Conservation (phyloP, 2,113 vertebrate species). For the Phaethon lepturus region DNA sequence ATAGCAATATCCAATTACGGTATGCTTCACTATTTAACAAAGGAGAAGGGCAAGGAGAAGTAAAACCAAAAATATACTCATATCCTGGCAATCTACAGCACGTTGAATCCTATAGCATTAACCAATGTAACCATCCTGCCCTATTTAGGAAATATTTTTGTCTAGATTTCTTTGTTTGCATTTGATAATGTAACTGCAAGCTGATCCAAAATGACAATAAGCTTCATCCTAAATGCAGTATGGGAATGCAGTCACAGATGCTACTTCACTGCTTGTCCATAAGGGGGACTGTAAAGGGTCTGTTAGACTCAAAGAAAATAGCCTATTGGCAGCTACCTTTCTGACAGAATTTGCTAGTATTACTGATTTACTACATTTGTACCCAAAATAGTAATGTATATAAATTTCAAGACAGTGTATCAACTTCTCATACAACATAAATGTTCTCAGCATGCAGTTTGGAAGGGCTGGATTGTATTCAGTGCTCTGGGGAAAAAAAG, state of each 20-base stretch:
- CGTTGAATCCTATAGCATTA: conserved; percentile 6
- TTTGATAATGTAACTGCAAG: background rate
- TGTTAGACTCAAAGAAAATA: background rate
- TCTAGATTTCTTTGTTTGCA: conserved; percentile 42
- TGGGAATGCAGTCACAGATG: background rate
- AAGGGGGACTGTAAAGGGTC: background rate
- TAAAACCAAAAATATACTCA: conserved; percentile 51
- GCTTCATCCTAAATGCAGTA: background rate
- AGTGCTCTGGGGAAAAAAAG: background rate
- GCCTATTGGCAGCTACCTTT: background rate
- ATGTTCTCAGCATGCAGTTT: background rate
- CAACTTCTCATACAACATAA: background rate
- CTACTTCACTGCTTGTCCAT: background rate
- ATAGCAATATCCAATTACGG: background rate
- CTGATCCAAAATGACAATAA: conserved; percentile 18
- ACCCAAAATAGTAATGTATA: background rate
- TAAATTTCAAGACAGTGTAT: background rate
- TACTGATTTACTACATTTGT: background rate
- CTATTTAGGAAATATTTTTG: conserved; percentile 70
- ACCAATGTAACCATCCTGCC: conserved; percentile 23
- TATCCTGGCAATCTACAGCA: background rate
- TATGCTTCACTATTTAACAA: background rate
- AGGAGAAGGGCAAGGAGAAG: conserved; percentile 35
- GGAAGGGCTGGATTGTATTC: background rate
- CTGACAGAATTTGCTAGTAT: background rate